phyloP scores from a whole-genome alignment of 64 coral and sea anemone genomes.

The Cladopsammia gracilis region DNA sequence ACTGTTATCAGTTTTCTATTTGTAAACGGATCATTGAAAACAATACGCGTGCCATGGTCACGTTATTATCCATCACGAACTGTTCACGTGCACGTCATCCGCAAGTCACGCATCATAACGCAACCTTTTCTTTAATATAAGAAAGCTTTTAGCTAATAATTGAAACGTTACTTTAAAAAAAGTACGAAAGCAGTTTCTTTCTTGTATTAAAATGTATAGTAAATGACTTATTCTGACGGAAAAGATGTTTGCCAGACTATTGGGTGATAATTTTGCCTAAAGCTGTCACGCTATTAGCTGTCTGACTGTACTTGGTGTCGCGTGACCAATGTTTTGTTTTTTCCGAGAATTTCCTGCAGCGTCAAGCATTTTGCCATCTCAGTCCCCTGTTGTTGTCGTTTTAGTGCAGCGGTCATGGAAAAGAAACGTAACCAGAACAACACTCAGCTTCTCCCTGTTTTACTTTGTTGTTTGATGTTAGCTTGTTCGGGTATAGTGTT shows the following conservation, averaged over 20 bases:
- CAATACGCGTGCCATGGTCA: not conserved
- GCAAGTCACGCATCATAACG: not conserved
- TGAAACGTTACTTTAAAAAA: too few relatives aligned
- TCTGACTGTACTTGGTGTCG: not conserved
- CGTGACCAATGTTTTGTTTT: not conserved
- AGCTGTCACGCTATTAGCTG: too few relatives aligned
- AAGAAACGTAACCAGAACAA: not conserved
- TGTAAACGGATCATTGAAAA: not conserved
- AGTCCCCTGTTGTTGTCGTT: not conserved
- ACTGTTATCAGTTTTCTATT: not conserved
- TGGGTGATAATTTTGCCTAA: too few relatives aligned
- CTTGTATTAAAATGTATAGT: too few relatives aligned
- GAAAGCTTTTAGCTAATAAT: too few relatives aligned
- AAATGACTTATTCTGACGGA: too few relatives aligned
- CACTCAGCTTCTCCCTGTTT: not conserved
- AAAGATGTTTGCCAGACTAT: too few relatives aligned
- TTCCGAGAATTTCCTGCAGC: not conserved
- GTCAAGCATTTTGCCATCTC: not conserved
- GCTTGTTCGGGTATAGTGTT: slow-evolving; percentile 11
- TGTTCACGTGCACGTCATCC: not conserved
- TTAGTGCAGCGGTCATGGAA: not conserved
- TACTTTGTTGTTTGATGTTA: slow-evolving; percentile 8
- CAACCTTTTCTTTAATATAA: too few relatives aligned
- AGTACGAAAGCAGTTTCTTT: too few relatives aligned
- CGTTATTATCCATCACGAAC: not conserved